A percentile compares a stretch with the other conserved stretches of the same genome.
These are phyloP conservation scores for Brachirus orientalis DNA, from an alignment of 2,113 vertebrate species.

Conservation along the genomic window DNA sequence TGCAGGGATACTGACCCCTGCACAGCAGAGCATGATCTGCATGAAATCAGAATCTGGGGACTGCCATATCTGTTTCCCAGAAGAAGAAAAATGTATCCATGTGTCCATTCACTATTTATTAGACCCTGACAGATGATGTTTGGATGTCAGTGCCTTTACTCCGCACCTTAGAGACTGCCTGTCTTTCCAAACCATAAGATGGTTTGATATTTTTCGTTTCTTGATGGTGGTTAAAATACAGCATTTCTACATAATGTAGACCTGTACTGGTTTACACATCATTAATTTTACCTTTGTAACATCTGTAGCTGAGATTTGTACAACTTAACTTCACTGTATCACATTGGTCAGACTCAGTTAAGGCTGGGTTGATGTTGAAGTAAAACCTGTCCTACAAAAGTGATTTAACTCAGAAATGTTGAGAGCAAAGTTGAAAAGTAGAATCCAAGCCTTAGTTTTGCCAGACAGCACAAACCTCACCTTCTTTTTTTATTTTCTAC, in stretches of 20 bases:
- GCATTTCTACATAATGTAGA: slow-evolving; percentile 3
- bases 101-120: slow-evolving; percentile 62
- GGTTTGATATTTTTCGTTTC: slow-evolving; percentile 13
- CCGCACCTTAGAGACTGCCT: slow-evolving; percentile 22
- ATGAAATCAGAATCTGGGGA: slow-evolving; percentile 45
- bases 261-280: neutral
- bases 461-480: neutral
- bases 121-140: slow-evolving; percentile 29
- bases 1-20: no score
- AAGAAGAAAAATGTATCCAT: slow-evolving; percentile 37
- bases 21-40: no score
- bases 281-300: no score
- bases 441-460: no score
- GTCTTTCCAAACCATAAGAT: slow-evolving; percentile 20
- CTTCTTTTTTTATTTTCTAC: neutral
- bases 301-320: no score
- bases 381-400: no score
- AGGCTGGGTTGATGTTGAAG: no score
- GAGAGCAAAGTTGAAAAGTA: neutral
- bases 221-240: slow-evolving; percentile 2
- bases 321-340: no score
- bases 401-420: neutral
- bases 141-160: slow-evolving; percentile 24
- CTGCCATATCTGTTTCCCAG: slow-evolving; percentile 22
- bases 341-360: no score